Percentiles rank a stretch among this genome's conserved stretches.
Evolutionary conservation across 1,140 invertebrate species (phyloP).

Genomic region (Drosophila sproati): DNA sequence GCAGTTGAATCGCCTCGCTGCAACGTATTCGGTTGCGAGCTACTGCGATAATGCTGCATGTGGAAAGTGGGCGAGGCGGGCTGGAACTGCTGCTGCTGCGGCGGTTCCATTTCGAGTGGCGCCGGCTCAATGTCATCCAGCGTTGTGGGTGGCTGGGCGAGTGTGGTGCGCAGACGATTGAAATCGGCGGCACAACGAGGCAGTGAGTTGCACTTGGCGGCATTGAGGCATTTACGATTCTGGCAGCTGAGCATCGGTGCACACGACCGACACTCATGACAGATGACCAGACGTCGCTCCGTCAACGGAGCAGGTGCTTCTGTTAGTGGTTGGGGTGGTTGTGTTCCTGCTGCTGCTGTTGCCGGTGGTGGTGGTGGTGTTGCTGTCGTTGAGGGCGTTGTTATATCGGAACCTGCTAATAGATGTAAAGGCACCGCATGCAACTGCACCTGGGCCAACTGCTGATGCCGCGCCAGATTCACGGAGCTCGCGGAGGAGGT

Average conservation of each 20-base stretch:
- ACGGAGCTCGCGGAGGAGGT: slow-evolving; percentile 74
- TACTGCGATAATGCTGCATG: slow-evolving; percentile 74
- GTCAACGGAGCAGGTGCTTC: slow-evolving; percentile 5
- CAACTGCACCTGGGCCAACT: slow-evolving; percentile 77
- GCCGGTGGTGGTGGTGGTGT: slow-evolving; percentile 60
- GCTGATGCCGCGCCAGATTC: slow-evolving; percentile 76
- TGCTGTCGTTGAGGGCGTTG: slow-evolving; percentile 74
- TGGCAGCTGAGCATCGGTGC: slow-evolving; percentile 77
- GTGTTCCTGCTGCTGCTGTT: not conserved
- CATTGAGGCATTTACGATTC: slow-evolving; percentile 84
- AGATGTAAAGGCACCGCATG: slow-evolving; percentile 77
- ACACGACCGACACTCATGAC: slow-evolving; percentile 80
- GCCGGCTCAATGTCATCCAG: slow-evolving; percentile 80
- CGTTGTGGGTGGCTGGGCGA: slow-evolving; percentile 76
- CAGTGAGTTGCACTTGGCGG: slow-evolving; percentile 85
- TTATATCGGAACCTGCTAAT: slow-evolving; percentile 67
- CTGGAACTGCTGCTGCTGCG: slow-evolving; percentile 56
- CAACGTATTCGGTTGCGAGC: slow-evolving; percentile 81
- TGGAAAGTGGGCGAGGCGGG: slow-evolving; percentile 31
- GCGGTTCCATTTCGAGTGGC: slow-evolving; percentile 63
- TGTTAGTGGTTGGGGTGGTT: slow-evolving; percentile 7
- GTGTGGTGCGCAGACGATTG: slow-evolving; percentile 78
- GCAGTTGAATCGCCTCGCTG: slow-evolving; percentile 78
- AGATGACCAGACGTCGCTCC: slow-evolving; percentile 73
- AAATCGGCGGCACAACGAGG: slow-evolving; percentile 84